Percentiles rank a stretch among this genome's conserved stretches.
phyloP scores from a whole-genome alignment of 1,140 invertebrate species.

The Macrosteles quadrilineatus region DNA sequence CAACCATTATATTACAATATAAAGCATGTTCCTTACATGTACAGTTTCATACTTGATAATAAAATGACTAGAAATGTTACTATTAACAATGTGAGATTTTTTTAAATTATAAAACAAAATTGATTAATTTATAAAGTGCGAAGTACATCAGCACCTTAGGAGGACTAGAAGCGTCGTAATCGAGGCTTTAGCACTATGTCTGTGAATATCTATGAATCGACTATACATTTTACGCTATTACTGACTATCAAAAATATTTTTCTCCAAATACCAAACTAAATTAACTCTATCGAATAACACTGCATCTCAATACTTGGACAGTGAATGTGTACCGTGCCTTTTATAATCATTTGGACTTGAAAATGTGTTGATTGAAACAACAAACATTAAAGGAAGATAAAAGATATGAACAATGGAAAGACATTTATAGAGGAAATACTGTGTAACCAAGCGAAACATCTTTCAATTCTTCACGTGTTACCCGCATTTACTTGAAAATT shows the following conservation, averaged over 20 bases:
- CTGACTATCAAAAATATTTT: slow-evolving; percentile 22
- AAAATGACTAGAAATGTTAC: slow-evolving; percentile 17
- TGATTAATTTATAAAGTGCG: background rate
- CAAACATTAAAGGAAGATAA: too few relatives aligned
- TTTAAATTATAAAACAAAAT: background rate
- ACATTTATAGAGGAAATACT: too few relatives aligned
- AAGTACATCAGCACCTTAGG: background rate
- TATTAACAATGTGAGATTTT: slow-evolving; percentile 11
- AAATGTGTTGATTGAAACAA: too few relatives aligned
- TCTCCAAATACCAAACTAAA: slow-evolving; percentile 13
- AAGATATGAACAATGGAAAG: too few relatives aligned
- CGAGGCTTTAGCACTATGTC: background rate
- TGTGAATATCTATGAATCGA: too few relatives aligned
- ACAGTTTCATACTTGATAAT: slow-evolving; percentile 1
- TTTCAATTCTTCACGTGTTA: too few relatives aligned
- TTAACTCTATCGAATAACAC: background rate
- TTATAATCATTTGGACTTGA: too few relatives aligned
- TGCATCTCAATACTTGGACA: too few relatives aligned
- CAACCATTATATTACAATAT: slow-evolving; percentile 31
- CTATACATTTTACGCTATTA: background rate
- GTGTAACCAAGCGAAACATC: too few relatives aligned
- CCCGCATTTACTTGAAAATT: too few relatives aligned
- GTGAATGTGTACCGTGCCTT: too few relatives aligned
- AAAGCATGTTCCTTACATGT: slow-evolving; percentile 26
- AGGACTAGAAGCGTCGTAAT: background rate